Evolutionary conservation across 2,888 invertebrate genomes (phyloP), one percentile per base, ranked within the genome.

Genomic region (Lasioglossum vierecki): DNA sequence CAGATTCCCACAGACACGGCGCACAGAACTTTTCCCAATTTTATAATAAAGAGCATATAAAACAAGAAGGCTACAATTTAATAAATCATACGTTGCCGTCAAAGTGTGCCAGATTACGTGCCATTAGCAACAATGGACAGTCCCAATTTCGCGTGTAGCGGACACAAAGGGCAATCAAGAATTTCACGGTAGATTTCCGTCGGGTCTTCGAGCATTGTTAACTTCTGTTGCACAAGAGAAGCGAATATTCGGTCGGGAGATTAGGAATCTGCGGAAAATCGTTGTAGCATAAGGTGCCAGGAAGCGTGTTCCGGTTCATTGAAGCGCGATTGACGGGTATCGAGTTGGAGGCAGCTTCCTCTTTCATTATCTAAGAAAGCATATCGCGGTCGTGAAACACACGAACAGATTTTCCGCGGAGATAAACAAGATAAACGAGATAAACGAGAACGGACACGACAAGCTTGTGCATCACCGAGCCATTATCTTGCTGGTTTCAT

Each of bases 301-400:
- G 82, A 80, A 83, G 76, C 44, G 70, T 30, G 79, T 87, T 87
- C 77, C 79, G 79, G 80, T 88, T 88, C 78, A 84, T 89, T 80
- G 76, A 82, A 73, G 74, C 79, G 72, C 30, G 60, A 87, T 85
- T 66, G 77, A 44, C 63, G 68, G 77, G 68, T 76, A 75, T 60
- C 75, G 72, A 66, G 57, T 35, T 2, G 60, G n/a, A 11, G 39
- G 46, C 39, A 71, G 53, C 74, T 83, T 76, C 81, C 78, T 74
- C 60, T 60, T 70, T 81, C 78, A 39, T 75, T 76, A 44, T 75
- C 75, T 35, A 13, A 60, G 80, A 66, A 66, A 74, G 60, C 57
- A 44, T 78, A 72, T 73, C 73, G 57, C 79, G 72, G 41, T 73
- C 57, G 68, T 22, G 66, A 53, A 53, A 63, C 39, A 44, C 49